Evolutionary conservation across 2,797 vertebrate genomes (phyloP).

Genomic region (Syngnathus rostellatus): DNA sequence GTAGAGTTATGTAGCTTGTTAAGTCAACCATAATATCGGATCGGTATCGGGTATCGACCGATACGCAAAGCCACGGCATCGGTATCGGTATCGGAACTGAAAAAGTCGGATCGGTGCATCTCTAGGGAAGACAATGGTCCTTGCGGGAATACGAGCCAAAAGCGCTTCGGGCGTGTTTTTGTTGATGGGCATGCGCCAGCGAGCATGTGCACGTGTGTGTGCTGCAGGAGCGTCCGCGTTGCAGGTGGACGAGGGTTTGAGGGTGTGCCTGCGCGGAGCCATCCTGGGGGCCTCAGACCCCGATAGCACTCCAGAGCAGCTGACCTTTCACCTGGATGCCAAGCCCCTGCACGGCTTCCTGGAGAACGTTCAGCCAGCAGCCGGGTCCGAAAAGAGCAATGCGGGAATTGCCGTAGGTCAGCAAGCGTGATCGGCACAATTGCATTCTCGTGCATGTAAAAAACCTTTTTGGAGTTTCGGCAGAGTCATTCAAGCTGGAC

Average conservation of each 20-base stretch:
- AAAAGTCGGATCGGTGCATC: too few species aligned
- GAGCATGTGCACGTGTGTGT: slow-evolving; percentile 18
- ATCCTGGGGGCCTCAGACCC: slow-evolving; percentile 59
- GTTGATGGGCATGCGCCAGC: slow-evolving; percentile 64
- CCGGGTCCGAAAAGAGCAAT: slow-evolving; percentile 66
- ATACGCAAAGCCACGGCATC: too few species aligned
- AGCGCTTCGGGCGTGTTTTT: slow-evolving; percentile 49
- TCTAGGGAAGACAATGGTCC: slow-evolving; percentile 29
- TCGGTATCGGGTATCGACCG: too few species aligned
- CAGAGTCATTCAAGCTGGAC: slow-evolving; percentile 66
- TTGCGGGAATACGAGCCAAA: slow-evolving; percentile 47
- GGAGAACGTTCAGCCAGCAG: slow-evolving; percentile 65
- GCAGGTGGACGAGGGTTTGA: slow-evolving; percentile 61
- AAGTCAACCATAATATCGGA: too few species aligned
- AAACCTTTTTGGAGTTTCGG: too few species aligned
- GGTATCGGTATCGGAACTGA: too few species aligned
- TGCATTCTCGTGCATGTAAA: too few species aligned
- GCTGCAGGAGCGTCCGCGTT: slow-evolving; percentile 53
- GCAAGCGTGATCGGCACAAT: slow-evolving; percentile 16
- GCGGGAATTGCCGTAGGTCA: slow-evolving; percentile 59
- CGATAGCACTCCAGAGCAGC: slow-evolving; percentile 57
- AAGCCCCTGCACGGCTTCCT: slow-evolving; percentile 59
- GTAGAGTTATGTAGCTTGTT: too few species aligned
- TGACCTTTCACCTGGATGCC: slow-evolving; percentile 66
- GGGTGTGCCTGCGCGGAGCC: slow-evolving; percentile 42